A percentile compares a stretch with the other conserved stretches of the same genome.
phyloP scores from a whole-genome alignment of 2,888 invertebrate genomes.

The Tenodera sinensis region DNA sequence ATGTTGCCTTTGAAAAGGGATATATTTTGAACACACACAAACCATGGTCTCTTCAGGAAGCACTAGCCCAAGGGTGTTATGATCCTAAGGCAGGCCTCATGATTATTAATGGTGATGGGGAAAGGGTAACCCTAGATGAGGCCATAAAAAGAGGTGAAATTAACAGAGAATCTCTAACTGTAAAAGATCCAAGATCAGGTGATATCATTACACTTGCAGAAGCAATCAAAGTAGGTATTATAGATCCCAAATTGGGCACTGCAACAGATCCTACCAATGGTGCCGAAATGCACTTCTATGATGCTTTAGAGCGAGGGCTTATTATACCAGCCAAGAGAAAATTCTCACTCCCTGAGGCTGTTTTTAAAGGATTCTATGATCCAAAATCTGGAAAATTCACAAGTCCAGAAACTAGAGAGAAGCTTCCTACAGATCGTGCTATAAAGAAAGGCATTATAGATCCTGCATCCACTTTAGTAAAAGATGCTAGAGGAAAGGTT shows the following conservation, averaged over 20 bases:
- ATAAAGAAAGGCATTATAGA: conserved; percentile 81
- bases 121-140: conserved; percentile 66
- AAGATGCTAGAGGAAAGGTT: conserved; percentile 69
- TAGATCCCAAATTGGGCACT: conserved; percentile 76
- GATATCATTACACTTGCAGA: conserved; percentile 77
- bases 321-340: conserved; percentile 78
- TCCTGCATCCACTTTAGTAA: conserved; percentile 80
- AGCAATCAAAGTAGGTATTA: conserved; percentile 70
- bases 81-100: conserved; percentile 66
- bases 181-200: conserved; percentile 74
- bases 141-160: conserved; percentile 72
- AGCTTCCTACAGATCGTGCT: conserved; percentile 76
- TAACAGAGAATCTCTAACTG: conserved; percentile 70
- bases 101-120: conserved; percentile 62
- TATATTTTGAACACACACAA: conserved; percentile 73
- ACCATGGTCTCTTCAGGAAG: conserved; percentile 80
- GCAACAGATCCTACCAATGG: conserved; percentile 72
- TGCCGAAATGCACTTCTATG: conserved; percentile 70
- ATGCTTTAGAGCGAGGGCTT: conserved; percentile 79
- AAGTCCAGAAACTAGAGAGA: conserved; percentile 74
- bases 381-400: conserved; percentile 77
- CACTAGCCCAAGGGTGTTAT: conserved; percentile 75
- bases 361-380: conserved; percentile 89
- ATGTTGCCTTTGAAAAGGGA: conserved; percentile 77
- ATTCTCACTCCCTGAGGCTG: conserved; percentile 81